phyloP scores from a whole-genome alignment of 2,797 vertebrate genomes.

The Sorex maritimensis region DNA sequence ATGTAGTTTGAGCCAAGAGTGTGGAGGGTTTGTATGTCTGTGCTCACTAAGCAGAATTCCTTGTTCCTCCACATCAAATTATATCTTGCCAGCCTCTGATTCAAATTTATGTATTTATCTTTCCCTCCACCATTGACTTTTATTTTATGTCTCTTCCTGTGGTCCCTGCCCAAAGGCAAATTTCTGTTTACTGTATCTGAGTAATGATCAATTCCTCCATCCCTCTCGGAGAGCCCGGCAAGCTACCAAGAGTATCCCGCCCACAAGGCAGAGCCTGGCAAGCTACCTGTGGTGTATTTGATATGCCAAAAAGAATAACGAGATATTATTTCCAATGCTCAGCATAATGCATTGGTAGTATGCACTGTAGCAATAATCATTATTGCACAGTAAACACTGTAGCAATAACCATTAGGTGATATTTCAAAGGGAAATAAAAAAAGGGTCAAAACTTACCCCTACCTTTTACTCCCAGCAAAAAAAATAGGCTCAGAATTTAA shows the following conservation, averaged over 20 bases:
- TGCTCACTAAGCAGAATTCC: conserved; percentile 61
- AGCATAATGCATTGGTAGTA: conserved; percentile 76
- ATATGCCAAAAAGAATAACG: too few species aligned
- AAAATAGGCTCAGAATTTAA: not conserved
- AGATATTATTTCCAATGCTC: conserved; percentile 77
- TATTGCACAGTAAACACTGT: conserved; percentile 42
- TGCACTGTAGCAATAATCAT: conserved; percentile 65
- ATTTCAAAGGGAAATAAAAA: conserved; percentile 68
- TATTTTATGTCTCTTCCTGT: conserved; percentile 66
- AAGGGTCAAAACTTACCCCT: not conserved
- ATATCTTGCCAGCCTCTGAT: conserved; percentile 54
- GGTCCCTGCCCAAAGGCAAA: conserved; percentile 67
- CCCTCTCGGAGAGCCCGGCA: too few species aligned
- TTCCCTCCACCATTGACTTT: conserved; percentile 68
- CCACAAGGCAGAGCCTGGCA: too few species aligned
- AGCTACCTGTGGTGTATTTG: too few species aligned
- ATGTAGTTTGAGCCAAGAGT: not conserved
- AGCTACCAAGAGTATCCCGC: too few species aligned
- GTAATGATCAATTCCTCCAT: too few species aligned
- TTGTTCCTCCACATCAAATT: conserved; percentile 59
- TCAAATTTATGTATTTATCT: conserved; percentile 72
- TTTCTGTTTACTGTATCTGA: conserved; percentile 44
- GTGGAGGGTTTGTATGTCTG: conserved; percentile 43
- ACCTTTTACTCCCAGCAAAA: not conserved
- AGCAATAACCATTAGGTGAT: conserved; percentile 69